These are phyloP conservation scores for Drosophila ustulata DNA, from an alignment of 2,888 invertebrate species.

Conservation along the genomic window DNA sequence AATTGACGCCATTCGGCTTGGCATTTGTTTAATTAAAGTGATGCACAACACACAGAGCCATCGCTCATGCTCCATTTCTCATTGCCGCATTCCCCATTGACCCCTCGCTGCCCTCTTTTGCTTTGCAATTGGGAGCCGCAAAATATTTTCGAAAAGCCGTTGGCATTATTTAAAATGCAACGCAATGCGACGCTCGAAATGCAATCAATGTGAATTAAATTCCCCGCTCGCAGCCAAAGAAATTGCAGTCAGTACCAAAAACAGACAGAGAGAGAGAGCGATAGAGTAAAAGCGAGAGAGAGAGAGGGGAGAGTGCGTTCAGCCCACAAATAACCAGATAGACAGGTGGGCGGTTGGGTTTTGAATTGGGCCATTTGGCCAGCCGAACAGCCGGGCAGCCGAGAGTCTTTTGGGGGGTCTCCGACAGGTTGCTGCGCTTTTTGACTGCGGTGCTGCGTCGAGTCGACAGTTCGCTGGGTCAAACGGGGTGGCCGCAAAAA, in stretches of 20 bases:
- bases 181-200: constrained; percentile 78
- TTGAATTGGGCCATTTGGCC: neutral
- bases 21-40: constrained; percentile 79
- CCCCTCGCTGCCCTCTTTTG: neutral
- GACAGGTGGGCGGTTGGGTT: constrained; percentile 3
- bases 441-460: constrained; percentile 1
- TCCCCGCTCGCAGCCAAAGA: constrained; percentile 68
- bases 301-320: neutral
- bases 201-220: constrained; percentile 78
- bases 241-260: constrained; percentile 43
- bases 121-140: constrained; percentile 47
- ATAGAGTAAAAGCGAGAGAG: neutral
- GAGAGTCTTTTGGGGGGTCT: constrained; percentile 6
- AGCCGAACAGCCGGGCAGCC: neutral
- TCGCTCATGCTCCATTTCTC: neutral
- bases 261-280: neutral
- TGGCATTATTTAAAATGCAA: constrained; percentile 80
- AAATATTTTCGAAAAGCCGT: constrained; percentile 76
- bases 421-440: constrained; percentile 41
- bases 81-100: neutral
- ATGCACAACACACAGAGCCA: constrained; percentile 41
- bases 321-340: constrained; percentile 19
- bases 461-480: constrained; percentile 10
- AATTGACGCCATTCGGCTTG: constrained; percentile 67
- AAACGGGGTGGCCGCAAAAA: constrained; percentile 39